phyloP scores from a whole-genome alignment of 2,888 invertebrate species.

The Phytoseiulus persimilis region DNA sequence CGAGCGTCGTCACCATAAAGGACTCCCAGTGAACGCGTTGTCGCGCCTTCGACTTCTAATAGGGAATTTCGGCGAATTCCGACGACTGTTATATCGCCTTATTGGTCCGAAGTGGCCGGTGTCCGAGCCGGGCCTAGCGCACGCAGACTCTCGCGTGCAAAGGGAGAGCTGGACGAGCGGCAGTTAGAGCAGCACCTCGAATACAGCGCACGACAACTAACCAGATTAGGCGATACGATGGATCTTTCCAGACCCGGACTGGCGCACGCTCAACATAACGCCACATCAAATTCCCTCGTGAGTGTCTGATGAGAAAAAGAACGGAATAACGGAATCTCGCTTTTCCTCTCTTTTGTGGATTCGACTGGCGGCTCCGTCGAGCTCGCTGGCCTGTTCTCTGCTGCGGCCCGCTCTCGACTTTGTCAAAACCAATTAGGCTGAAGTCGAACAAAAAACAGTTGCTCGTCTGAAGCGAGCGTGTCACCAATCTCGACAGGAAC shows the following conservation, averaged over 20 bases:
- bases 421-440: constrained; percentile 37
- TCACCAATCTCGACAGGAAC: background rate
- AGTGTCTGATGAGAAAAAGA: constrained; percentile 37
- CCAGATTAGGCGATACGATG: background rate
- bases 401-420: constrained; percentile 9
- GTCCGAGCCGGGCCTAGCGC: background rate
- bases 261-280: constrained; percentile 15
- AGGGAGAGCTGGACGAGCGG: background rate
- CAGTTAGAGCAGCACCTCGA: background rate
- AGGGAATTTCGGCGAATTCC: background rate
- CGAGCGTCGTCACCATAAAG: background rate
- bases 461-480: background rate
- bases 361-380: constrained; percentile 5
- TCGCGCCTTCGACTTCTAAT: too few species aligned
- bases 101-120: background rate
- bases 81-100: background rate
- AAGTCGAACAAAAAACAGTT: constrained; percentile 35
- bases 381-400: background rate
- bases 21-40: background rate
- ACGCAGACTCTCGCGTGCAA: too few species aligned
- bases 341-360: background rate
- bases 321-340: background rate
- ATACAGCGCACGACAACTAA: background rate
- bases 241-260: background rate
- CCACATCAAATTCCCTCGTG: constrained; percentile 29